Base-by-base conservation (phyloP, 2,888 invertebrate genomes). In the Philereme vetulata region DNA sequence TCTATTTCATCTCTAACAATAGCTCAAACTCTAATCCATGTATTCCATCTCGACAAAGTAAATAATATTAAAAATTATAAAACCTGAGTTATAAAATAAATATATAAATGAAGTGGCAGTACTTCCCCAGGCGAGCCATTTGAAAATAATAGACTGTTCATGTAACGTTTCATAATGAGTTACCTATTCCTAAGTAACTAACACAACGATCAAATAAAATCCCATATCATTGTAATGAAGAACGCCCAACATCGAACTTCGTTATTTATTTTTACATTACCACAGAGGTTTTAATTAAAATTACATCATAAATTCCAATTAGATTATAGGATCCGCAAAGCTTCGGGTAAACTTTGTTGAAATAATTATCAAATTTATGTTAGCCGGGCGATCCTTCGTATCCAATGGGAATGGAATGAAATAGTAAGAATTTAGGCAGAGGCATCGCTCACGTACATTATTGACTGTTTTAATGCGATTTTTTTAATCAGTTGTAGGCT, bases 281-380 rank as follows among this genome's bases (percentile, higher is more conserved):
- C 67, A 52, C 61, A 60, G 44, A 56, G 63, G 58, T 66, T 67
- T 70, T 71, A 70, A 73, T 76, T 72, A 74, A 74, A 74, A 72
- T 72, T 51, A 68, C 68, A 61, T 65, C 71, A 69, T 72, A 72
- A 73, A 75, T 74, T 70, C 67, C 60, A 72, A 72, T 75, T 71
- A 73, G 61, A 72, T 71, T 68, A 70, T 62, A 68, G 70, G 70
- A 71, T 68, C 60, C 68, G 57, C 60, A 66, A 59, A 68, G 72
- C 66, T 71, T 72, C 68, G 67, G 68, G 63, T 62, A 52, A 71
- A 77, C 72, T 77, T 76, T 70, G 69, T 72, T 68, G 58, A 67
- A 74, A 77, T 75, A 77, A 77, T 77, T 72, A 77, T 70, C 62
- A 63, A 72, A 77, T 72, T 70, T 71, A 73, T 71, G 72, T 72